These are phyloP conservation scores for Bradynema listronoti DNA, from an alignment of 1,140 invertebrate genomes.

Conservation along the genomic window DNA sequence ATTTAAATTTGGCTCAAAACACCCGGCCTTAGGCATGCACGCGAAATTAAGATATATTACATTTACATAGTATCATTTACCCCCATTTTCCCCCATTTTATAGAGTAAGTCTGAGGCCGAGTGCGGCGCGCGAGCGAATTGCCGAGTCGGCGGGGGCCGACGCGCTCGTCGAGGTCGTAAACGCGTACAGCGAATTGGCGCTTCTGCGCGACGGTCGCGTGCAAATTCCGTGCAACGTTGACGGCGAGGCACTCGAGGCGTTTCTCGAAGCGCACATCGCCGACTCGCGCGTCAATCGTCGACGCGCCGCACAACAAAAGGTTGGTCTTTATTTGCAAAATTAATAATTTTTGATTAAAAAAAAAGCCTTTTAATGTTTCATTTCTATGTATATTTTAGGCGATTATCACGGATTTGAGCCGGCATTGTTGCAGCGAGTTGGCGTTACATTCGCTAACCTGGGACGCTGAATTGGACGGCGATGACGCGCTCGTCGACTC, in stretches of 20 bases:
- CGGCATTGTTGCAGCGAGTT: conserved; percentile 7
- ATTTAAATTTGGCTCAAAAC: no score
- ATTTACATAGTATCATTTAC: no score
- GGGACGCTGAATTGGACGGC: conserved; percentile 25
- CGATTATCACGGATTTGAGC: conserved; percentile 5
- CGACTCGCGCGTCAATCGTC: background rate
- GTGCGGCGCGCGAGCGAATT: conserved; percentile 7
- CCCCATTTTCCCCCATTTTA: background rate
- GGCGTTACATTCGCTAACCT: conserved; percentile 19
- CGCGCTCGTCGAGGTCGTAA: conserved; percentile 27
- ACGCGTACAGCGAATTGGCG: conserved; percentile 30
- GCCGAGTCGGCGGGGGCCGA: no score
- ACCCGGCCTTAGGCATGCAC: no score
- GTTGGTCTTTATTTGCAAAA: background rate
- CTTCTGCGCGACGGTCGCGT: conserved; percentile 29
- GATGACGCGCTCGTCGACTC: no score
- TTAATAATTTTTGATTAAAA: background rate
- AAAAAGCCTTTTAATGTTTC: no score
- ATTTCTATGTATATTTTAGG: conserved; percentile 14
- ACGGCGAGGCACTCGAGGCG: conserved; percentile 20
- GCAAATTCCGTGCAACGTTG: conserved; percentile 47
- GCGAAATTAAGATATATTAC: no score
- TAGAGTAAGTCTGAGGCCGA: conserved; percentile 1
- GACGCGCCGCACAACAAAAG: background rate
- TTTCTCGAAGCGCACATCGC: conserved; percentile 23